Conservation (phyloP, 2,797 vertebrate genomes). For the Phoeniculus purpureus region DNA sequence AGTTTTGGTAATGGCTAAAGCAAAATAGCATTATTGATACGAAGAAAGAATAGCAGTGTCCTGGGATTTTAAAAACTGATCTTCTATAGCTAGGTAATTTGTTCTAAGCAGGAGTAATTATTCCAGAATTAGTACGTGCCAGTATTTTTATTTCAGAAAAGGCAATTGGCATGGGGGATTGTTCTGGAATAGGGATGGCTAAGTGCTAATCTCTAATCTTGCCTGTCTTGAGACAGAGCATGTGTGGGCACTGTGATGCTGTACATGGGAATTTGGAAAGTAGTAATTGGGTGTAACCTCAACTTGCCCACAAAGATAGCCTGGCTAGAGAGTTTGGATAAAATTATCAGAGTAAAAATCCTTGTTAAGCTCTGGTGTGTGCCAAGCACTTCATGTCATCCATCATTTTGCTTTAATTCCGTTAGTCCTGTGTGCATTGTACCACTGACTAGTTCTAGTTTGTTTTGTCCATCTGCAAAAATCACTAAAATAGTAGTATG, state of each 20-base stretch:
- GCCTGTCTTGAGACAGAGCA: background rate
- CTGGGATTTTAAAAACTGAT: slow-evolving; percentile 23
- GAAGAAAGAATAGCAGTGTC: background rate
- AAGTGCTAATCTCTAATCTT: background rate
- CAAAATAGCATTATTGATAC: slow-evolving; percentile 18
- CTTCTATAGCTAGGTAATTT: background rate
- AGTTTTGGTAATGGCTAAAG: background rate
- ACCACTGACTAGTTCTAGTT: background rate
- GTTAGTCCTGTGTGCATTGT: background rate
- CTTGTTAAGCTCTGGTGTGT: background rate
- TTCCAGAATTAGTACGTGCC: background rate
- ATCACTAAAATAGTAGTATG: background rate
- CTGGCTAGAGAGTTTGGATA: background rate
- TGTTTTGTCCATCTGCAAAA: background rate
- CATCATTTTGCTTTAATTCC: no score
- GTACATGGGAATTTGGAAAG: background rate
- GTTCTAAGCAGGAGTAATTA: slow-evolving; percentile 19
- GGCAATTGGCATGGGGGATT: background rate
- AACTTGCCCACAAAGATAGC: background rate
- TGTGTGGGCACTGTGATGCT: background rate
- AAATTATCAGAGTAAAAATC: background rate
- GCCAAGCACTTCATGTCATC: background rate
- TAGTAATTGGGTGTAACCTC: background rate
- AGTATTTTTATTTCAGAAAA: slow-evolving; percentile 12
- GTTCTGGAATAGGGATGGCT: background rate